Conservation (phyloP, 2,797 vertebrate species). For the Poeciliopsis presidionis region DNA sequence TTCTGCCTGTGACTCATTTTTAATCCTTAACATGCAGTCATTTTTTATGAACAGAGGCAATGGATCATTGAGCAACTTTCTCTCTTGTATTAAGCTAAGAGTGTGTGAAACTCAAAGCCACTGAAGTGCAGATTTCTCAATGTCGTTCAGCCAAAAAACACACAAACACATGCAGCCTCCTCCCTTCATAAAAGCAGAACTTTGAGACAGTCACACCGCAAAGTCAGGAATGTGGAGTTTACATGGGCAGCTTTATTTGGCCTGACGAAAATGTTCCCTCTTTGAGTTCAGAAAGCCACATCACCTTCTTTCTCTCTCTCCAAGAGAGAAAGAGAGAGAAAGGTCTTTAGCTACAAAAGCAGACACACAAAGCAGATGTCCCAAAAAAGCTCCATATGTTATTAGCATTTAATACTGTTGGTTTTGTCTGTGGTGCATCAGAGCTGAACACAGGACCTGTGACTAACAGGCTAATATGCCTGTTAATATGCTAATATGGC, state of each 20-base stretch:
- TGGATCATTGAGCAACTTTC: neutral
- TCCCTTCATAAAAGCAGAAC: slow-evolving; percentile 50
- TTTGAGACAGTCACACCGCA: slow-evolving; percentile 65
- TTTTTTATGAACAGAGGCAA: neutral
- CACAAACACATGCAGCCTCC: slow-evolving; percentile 17
- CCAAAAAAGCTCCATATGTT: slow-evolving; percentile 40
- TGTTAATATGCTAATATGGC: neutral
- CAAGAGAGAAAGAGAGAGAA: neutral
- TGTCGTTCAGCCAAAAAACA: slow-evolving; percentile 4
- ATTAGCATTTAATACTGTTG: slow-evolving; percentile 30
- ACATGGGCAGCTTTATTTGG: slow-evolving; percentile 75
- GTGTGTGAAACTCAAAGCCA: slow-evolving; percentile 18
- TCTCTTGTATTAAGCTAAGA: slow-evolving; percentile 7
- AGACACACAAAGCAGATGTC: neutral
- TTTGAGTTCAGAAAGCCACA: slow-evolving; percentile 69
- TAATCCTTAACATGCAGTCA: neutral
- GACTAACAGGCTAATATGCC: neutral
- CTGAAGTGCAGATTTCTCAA: slow-evolving; percentile 2
- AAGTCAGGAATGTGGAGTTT: slow-evolving; percentile 72
- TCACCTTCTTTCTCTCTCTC: slow-evolving; percentile 23
- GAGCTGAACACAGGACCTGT: neutral
- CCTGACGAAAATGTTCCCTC: slow-evolving; percentile 64
- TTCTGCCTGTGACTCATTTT: neutral
- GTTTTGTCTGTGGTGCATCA: neutral
- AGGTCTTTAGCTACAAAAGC: slow-evolving; percentile 15